Evolutionary conservation across 2,113 vertebrate species (phyloP), one percentile per base, ranked within the genome.

Genomic region (Platysternon megacephalum): DNA sequence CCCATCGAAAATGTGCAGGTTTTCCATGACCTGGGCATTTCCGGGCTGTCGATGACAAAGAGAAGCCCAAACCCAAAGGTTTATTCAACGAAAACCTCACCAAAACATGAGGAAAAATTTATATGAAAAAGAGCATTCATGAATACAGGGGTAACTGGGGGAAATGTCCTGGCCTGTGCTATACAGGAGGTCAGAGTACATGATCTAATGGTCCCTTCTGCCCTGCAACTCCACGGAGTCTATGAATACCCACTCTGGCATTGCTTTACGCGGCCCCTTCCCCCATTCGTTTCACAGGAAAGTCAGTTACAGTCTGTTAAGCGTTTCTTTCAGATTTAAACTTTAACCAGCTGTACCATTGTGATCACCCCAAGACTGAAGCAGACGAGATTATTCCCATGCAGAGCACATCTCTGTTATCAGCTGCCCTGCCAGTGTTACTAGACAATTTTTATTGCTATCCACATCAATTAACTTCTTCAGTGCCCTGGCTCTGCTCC

Each of bases 401-500:
- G 79, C 52, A 39, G 78, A 92, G 61, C 52, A 51, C 8, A 82
- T 79, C 88, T 53, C 14, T 42, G 46, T 79, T 68, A 24, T 39
- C 52, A 22, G 17, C 19, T 72, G 65, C 48, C 32, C 6, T 95
- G 79, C 10, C 91, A 65, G 17, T 3, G 11, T 5, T 94, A 80
- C 82, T 1, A 46, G 89, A 87, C 80, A 4, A 82, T 86, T 85
- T 95, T 90, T 49, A 89, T 81, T 76, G 83, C 44, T 72, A 56
- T 81, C 89, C 89, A 39, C 83, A 95, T 44, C 82, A 93, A 44
- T 52, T 81, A 46, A 28, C 46, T 46, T 83, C 83, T 80, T 39
- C 87, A 68, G 58, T 48, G 85, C 84, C 6, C 81, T 94, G 96
- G 87, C 93, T 46, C 89, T 53, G 79, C 49, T 95, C 92, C 92